Evolutionary conservation across 2,888 invertebrate genomes (phyloP), one percentile per base, ranked within the genome.

Genomic region (Eristalinus sepulchralis): DNA sequence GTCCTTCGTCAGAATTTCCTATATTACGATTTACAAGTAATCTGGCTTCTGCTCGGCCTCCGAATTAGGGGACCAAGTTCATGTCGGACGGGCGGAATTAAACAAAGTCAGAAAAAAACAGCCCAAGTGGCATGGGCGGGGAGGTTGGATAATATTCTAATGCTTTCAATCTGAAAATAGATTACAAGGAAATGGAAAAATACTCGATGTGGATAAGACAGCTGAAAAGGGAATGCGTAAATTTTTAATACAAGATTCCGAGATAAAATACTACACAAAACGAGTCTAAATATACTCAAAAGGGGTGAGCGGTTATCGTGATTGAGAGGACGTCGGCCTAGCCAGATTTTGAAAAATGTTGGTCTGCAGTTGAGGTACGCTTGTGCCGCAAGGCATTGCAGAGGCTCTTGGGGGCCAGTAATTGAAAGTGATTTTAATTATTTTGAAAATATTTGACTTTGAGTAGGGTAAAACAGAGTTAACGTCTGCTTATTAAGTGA

Each of bases 141-240:
- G n/a, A 9, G 57, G 24, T 27, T 27, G 20, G 13, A 39, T 17
- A 39, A 39, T 60, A 31, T 59, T 63, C 27, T 10, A 55, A 70
- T 63, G 62, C 55, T 55, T 77, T 68, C 63, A 68, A 77, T 77
- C 77, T 62, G 27, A 27, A 70, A 77, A 77, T 62, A 77, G 68
- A 77, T 77, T 63, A 77, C 20, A 63, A 70, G 77, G 68, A 77
- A 77, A 70, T 70, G 68, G 36, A 22, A 68, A 36, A 68, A 55
- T 36, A 70, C 59, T 66, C 47, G 68, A 63, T 20, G 34, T 53
- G 68, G 68, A 70, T 63, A 27, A 55, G 77, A 63, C 63, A 77
- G 62, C 17, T 68, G 55, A 68, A 55, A 77, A 36, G 68, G 62
- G n/a, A 63, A 36, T 55, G 68, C 27, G 36, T 63, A 36, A 55